Conservation (phyloP, 1,140 invertebrate species). For the Drosophila lowei region DNA sequence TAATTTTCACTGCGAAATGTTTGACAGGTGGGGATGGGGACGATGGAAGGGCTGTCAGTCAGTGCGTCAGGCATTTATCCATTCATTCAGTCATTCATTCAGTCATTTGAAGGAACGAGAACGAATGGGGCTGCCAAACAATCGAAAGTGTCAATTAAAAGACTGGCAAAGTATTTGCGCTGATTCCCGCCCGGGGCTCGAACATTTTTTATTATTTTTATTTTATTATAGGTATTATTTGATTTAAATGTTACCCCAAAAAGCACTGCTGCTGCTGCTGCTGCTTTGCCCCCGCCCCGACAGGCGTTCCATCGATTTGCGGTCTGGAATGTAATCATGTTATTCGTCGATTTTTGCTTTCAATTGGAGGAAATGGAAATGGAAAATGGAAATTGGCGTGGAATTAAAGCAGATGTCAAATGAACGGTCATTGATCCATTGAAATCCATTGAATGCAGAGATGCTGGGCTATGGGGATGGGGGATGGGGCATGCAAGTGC, state of each 20-base stretch:
- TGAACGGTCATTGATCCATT: conserved; percentile 64
- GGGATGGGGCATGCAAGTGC: conserved; percentile 30
- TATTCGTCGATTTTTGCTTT: conserved; percentile 54
- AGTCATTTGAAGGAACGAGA: conserved; percentile 24
- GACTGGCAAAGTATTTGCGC: conserved; percentile 48
- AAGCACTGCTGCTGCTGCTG: background rate
- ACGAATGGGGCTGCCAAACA: conserved; percentile 31
- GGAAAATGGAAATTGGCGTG: conserved; percentile 28
- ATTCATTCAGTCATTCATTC: conserved; percentile 28
- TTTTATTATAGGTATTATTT: conserved; percentile 61
- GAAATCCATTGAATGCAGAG: background rate
- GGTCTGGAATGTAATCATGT: conserved; percentile 41
- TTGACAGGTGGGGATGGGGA: conserved; percentile 51
- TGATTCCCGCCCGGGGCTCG: no score
- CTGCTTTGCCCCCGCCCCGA: background rate
- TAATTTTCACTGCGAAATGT: conserved; percentile 58
- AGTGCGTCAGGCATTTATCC: conserved; percentile 31
- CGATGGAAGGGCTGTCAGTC: conserved; percentile 39
- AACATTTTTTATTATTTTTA: conserved; percentile 64
- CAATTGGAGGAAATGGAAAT: conserved; percentile 10
- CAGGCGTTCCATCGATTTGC: conserved; percentile 42
- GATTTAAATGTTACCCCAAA: conserved; percentile 48
- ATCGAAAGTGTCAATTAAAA: conserved; percentile 77
- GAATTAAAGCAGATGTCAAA: conserved; percentile 70
- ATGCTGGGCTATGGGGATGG: background rate